A percentile compares a stretch with the other conserved stretches of the same genome.
These are phyloP conservation scores for Acanthiza pusilla DNA, from an alignment of 2,797 vertebrate species.

Conservation along the genomic window DNA sequence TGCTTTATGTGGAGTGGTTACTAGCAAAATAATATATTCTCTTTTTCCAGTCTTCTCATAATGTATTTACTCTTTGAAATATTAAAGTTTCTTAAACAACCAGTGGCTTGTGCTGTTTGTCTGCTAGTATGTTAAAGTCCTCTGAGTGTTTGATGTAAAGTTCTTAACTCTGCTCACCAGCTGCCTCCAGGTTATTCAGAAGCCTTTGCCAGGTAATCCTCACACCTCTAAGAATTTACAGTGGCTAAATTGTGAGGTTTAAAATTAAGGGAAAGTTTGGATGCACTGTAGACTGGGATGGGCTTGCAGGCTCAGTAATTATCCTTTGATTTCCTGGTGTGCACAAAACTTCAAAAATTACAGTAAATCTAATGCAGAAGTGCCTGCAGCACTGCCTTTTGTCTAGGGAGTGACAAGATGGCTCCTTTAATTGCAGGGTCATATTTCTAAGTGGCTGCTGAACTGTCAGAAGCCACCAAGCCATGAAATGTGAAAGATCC, in stretches of 20 bases:
- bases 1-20: background rate
- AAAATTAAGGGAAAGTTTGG: background rate
- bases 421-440: background rate
- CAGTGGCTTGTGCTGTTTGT: background rate
- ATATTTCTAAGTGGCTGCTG: background rate
- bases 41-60: background rate
- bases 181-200: background rate
- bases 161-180: background rate
- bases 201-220: background rate
- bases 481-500: background rate
- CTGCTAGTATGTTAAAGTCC: background rate
- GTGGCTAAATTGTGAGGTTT: background rate
- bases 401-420: background rate
- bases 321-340: background rate
- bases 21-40: background rate
- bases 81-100: background rate
- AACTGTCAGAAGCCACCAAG: background rate
- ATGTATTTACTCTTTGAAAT: background rate
- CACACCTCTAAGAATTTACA: background rate
- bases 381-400: background rate
- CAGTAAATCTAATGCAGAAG: background rate
- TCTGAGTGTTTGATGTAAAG: background rate
- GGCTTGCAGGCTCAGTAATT: background rate
- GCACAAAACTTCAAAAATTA: background rate
- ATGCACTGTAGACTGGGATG: background rate